A percentile compares a stretch with the other conserved stretches of the same genome.
These are phyloP conservation scores for Eucera pruinosa DNA, from an alignment of 2,888 invertebrate species.

Conservation along the genomic window DNA sequence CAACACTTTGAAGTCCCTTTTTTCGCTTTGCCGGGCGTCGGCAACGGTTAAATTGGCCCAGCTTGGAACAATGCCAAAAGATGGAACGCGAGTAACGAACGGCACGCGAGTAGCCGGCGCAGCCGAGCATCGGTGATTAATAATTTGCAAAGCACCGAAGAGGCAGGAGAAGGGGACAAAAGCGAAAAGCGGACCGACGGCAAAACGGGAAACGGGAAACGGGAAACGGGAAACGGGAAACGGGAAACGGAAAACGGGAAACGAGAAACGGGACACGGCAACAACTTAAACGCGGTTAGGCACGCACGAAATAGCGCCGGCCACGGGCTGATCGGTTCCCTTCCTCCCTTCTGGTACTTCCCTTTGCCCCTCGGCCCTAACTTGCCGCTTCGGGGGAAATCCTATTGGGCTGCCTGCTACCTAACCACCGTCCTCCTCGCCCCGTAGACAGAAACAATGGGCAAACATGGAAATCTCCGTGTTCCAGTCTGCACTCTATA, in stretches of 20 bases:
- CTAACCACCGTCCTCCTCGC: conserved; percentile 28
- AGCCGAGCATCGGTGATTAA: conserved; percentile 48
- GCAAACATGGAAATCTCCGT: conserved; percentile 49
- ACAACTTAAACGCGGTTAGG: conserved; percentile 39
- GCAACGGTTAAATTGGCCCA: conserved; percentile 45
- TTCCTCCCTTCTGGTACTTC: conserved; percentile 6
- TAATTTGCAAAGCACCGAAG: conserved; percentile 39
- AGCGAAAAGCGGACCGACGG: conserved; percentile 1
- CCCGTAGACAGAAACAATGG: conserved; percentile 43
- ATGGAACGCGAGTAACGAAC: conserved; percentile 1
- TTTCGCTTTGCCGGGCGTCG: conserved; percentile 25
- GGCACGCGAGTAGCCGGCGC: conserved; percentile 51
- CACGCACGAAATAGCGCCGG: conserved; percentile 20
- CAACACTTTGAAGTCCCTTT: conserved; percentile 51
- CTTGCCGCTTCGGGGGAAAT: conserved; percentile 45
- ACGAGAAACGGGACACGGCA: no score
- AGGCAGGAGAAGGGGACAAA: not conserved
- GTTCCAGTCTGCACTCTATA: conserved; percentile 17
- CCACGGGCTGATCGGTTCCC: conserved; percentile 22
- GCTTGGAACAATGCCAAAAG: conserved; percentile 52
- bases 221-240: no score
- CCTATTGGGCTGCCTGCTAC: no score
- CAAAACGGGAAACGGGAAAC: no score
- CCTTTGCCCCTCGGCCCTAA: conserved; percentile 1
- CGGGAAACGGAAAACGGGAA: no score